Conservation (phyloP, 2,888 invertebrate genomes). For the Tenthredo livida region DNA sequence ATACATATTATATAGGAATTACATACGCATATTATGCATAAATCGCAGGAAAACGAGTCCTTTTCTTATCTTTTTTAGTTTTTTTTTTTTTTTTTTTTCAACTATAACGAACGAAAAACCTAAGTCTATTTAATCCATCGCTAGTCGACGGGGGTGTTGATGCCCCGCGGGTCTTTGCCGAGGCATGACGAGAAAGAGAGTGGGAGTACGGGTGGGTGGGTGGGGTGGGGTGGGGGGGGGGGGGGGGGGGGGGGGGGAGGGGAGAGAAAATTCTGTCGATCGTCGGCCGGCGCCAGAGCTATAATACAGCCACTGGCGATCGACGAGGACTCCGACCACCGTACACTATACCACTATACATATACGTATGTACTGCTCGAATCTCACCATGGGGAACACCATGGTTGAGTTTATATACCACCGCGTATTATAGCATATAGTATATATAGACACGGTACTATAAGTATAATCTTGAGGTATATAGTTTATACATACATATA, state of each 20-base stretch:
- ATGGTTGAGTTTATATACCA: slow-evolving; percentile 61
- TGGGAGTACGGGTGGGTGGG: slow-evolving; percentile 53
- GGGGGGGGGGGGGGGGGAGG: background rate
- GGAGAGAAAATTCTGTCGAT: slow-evolving; percentile 70
- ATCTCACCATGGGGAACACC: slow-evolving; percentile 48
- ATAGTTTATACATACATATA: background rate
- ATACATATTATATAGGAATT: too few species aligned
- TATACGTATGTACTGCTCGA: background rate
- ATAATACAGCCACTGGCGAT: slow-evolving; percentile 61
- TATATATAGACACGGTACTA: too few species aligned
- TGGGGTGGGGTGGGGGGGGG: slow-evolving; percentile 56
- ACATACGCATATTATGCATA: too few species aligned
- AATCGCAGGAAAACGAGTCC: too few species aligned
- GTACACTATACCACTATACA: background rate
- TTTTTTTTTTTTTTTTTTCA: background rate
- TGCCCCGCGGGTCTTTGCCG: slow-evolving; percentile 67
- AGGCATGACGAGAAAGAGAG: slow-evolving; percentile 59
- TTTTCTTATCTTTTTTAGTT: too few species aligned
- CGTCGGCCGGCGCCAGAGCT: slow-evolving; percentile 76
- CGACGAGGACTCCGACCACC: slow-evolving; percentile 67
- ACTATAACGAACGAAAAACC: background rate
- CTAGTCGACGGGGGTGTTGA: slow-evolving; percentile 72
- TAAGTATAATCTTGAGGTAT: background rate
- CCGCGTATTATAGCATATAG: slow-evolving; percentile 15
- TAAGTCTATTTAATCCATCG: background rate